Base-by-base conservation (phyloP, 2,113 vertebrate genomes). In the Pholis gunnellus region DNA sequence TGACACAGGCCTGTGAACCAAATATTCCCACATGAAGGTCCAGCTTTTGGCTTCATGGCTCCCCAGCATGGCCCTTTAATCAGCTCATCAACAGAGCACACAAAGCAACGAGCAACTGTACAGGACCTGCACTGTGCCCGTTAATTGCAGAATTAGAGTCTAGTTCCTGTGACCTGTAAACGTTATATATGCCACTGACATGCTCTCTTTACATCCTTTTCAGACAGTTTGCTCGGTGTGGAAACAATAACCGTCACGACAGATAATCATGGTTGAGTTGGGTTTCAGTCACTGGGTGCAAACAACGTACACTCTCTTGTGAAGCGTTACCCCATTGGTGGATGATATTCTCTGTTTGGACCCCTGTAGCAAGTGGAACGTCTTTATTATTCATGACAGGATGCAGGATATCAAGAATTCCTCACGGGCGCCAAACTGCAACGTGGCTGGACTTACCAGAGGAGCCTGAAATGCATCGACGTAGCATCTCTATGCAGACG, bases 111-210 rank as follows among this genome's bases (percentile, higher is more conserved):
- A 44, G 1, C 34, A 17, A 1, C 61, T 9, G 69, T 2, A 46
- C 2, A 56, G 50, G n/a, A 48, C 56, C 65, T 7, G 38, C 17
- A 8, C 14, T 50, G 66, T 6, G 0, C 1, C 9, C 11, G 1
- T 38, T 70, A 50, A 61, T 71, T 22, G 22, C 15, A 6, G 27
- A 75, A 59, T n/a, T 10, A 29, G 13, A 6, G 34, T 63, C 9
- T 1, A 6, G 59, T 72, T 81, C 74, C 75, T 25, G 57, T 64
- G 79, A 52, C 75, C 84, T 38, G 52, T 17, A n/a, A 46, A 38
- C 4, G 25, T 46, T 4, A n/a, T 36, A 40, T 4, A 40, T 6
- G n/a, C 34, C n/a, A 9, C 31, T 15, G 38, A 31, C 56, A 73
- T 60, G 56, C 22, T 46, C 10, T 61, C 20, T 81, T 27, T 48